phyloP scores from a whole-genome alignment of 2,888 invertebrate species.

The Zhengitettix transpicula region DNA sequence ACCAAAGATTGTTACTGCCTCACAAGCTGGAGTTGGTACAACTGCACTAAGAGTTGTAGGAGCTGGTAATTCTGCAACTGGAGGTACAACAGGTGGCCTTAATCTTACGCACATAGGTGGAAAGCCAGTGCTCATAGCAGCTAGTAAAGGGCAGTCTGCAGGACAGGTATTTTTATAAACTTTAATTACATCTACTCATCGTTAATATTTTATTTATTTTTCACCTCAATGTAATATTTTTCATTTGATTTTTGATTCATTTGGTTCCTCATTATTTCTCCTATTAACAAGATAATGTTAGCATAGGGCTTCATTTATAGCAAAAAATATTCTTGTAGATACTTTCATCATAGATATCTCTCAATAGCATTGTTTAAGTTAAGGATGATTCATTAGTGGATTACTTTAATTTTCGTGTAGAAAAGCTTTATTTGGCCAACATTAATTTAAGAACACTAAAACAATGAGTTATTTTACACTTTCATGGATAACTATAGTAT shows the following conservation, averaged over 20 bases:
- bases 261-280: neutral
- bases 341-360: too few species aligned
- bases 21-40: slow-evolving; percentile 10
- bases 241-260: neutral
- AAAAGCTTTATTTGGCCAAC: too few species aligned
- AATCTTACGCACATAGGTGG: slow-evolving; percentile 37
- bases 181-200: neutral
- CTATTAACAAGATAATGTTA: neutral
- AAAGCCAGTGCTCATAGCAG: slow-evolving; percentile 35
- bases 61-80: slow-evolving; percentile 16
- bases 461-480: too few species aligned
- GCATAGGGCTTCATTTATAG: too few species aligned
- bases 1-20: neutral
- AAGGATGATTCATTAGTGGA: too few species aligned
- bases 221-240: neutral
- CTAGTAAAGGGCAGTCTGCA: slow-evolving; percentile 22
- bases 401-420: too few species aligned
- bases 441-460: too few species aligned
- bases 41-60: slow-evolving; percentile 30
- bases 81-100: slow-evolving; percentile 16
- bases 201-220: neutral
- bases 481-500: too few species aligned
- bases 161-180: slow-evolving; percentile 7
- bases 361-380: too few species aligned
- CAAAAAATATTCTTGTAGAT: too few species aligned